phyloP scores from a whole-genome alignment of 1,140 invertebrate genomes.

The Drosophila tristis region DNA sequence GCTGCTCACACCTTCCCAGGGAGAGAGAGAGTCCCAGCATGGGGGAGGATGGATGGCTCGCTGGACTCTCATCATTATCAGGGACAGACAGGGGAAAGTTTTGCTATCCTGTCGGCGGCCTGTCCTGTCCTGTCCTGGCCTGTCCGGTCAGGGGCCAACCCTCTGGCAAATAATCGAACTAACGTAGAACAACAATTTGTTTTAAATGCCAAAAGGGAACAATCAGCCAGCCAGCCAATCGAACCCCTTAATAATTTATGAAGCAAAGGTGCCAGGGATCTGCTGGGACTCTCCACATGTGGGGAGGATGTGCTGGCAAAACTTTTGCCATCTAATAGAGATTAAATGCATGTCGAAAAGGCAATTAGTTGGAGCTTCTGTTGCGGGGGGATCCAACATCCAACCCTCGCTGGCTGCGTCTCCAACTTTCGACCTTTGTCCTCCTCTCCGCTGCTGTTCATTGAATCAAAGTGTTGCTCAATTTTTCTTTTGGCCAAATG shows the following conservation, averaged over 20 bases:
- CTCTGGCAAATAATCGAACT: conserved; percentile 73
- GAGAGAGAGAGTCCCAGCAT: background rate
- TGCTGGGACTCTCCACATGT: conserved; percentile 64
- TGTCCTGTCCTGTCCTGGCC: background rate
- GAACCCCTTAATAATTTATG: conserved; percentile 79
- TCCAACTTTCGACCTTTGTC: conserved; percentile 42
- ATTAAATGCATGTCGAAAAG: conserved; percentile 84
- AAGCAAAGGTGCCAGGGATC: conserved; percentile 36
- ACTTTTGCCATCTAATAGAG: conserved; percentile 80
- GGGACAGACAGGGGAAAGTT: conserved; percentile 44
- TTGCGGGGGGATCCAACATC: conserved; percentile 18
- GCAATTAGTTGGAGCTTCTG: conserved; percentile 77
- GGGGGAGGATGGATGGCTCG: background rate
- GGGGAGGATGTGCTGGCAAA: conserved; percentile 27
- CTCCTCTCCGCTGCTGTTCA: conserved; percentile 21
- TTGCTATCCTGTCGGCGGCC: conserved; percentile 16
- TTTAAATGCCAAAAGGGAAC: conserved; percentile 73
- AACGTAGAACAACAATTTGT: conserved; percentile 79
- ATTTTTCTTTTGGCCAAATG: conserved; percentile 64
- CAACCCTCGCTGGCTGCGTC: background rate
- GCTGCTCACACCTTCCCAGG: conserved; percentile 67
- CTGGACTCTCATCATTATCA: conserved; percentile 72
- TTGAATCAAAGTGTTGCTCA: conserved; percentile 78
- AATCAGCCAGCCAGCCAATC: conserved; percentile 41
- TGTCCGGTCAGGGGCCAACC: conserved; percentile 17